phyloP scores from a whole-genome alignment of 1,140 invertebrate genomes.

The Plodia interpunctella region DNA sequence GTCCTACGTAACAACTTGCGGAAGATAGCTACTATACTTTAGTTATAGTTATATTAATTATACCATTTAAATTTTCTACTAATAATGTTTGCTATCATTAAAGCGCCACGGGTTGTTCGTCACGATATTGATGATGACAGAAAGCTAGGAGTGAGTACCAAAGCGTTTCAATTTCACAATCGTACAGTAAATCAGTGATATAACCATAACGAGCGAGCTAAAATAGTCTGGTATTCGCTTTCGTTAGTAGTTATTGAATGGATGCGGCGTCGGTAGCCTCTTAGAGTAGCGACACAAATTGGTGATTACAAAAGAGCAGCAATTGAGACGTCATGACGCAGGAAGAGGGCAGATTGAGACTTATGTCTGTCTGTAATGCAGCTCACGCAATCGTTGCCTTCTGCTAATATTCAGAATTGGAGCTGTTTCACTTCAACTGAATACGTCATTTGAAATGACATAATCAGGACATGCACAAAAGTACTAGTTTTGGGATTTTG shows the following conservation, averaged over 20 bases:
- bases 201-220: slow-evolving; percentile 35
- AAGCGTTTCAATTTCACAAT: slow-evolving; percentile 19
- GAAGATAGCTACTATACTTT: too few species aligned
- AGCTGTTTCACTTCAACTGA: neutral
- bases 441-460: neutral
- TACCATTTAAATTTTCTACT: too few species aligned
- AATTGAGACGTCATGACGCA: slow-evolving; percentile 68
- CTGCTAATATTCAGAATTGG: neutral
- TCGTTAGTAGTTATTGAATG: slow-evolving; percentile 55
- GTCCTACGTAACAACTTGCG: too few species aligned
- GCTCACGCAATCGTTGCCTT: slow-evolving; percentile 19
- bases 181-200: slow-evolving; percentile 22
- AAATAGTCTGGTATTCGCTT: slow-evolving; percentile 59
- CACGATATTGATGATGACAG: neutral
- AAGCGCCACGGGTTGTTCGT: too few species aligned
- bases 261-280: slow-evolving; percentile 50
- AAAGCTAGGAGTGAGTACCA: slow-evolving; percentile 1
- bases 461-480: too few species aligned
- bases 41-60: too few species aligned
- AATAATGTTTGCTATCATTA: too few species aligned
- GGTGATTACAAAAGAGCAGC: slow-evolving; percentile 73
- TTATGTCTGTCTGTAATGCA: slow-evolving; percentile 47
- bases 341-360: slow-evolving; percentile 65
- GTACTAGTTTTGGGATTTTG: too few species aligned
- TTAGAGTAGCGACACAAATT: slow-evolving; percentile 63